Percentiles rank a stretch among this genome's conserved stretches.
phyloP scores from a whole-genome alignment of 1,140 invertebrate genomes.

The Penaeus japonicus region DNA sequence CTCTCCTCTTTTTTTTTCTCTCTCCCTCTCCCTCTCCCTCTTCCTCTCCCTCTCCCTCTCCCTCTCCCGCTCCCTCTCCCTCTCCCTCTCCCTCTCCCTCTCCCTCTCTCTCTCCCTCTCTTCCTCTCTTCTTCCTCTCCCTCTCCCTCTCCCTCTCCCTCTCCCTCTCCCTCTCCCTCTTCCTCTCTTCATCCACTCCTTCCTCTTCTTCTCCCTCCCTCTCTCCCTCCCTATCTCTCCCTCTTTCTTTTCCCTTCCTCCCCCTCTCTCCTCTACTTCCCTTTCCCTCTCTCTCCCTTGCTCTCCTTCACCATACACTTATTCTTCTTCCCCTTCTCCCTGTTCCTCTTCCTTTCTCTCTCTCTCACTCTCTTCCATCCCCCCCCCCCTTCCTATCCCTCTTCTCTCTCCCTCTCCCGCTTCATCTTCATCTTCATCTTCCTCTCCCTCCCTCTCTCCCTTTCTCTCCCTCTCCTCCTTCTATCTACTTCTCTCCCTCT shows the following conservation, averaged over 20 bases:
- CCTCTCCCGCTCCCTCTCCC: background rate
- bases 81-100: slow-evolving; percentile 2
- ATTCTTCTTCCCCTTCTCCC: background rate
- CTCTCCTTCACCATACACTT: background rate
- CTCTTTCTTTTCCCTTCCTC: background rate
- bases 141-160: background rate
- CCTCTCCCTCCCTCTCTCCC: background rate
- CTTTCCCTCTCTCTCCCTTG: background rate
- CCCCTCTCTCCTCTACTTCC: background rate
- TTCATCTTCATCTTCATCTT: background rate
- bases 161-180: slow-evolving; percentile 13
- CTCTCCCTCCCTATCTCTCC: slow-evolving; percentile 8
- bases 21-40: too few species aligned
- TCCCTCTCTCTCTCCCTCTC: background rate
- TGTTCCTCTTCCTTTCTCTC: background rate
- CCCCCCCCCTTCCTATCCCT: background rate
- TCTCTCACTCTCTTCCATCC: background rate
- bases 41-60: background rate
- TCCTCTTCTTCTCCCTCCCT: background rate
- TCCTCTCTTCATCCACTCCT: background rate
- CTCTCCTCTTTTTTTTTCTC: too few species aligned
- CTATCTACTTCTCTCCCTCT: slow-evolving; percentile 2
- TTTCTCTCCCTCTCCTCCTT: too few species aligned
- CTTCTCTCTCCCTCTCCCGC: background rate
- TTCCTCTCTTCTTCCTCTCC: background rate